Percentiles rank a stretch among this genome's conserved stretches.
Conservation (phyloP, 2,888 invertebrate species). For the Xestia xanthographa region DNA sequence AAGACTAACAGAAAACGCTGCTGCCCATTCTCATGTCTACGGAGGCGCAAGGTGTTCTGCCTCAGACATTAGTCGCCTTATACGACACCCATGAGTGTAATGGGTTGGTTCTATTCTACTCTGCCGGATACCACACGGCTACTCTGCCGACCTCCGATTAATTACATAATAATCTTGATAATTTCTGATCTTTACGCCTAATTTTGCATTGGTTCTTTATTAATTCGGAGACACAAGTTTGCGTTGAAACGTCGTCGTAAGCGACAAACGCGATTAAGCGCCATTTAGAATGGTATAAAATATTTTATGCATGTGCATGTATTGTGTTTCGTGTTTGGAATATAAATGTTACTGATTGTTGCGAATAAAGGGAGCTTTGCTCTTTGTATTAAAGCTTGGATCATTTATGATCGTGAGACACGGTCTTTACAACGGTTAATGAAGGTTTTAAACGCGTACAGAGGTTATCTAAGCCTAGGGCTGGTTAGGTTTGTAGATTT, state of each 20-base stretch:
- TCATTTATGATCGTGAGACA: neutral
- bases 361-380: slow-evolving; percentile 35
- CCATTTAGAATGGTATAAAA: slow-evolving; percentile 46
- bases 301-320: slow-evolving; percentile 59
- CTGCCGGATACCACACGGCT: too few species aligned
- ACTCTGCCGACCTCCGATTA: too few species aligned
- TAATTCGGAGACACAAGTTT: slow-evolving; percentile 7
- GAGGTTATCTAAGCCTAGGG: neutral
- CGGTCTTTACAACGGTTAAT: slow-evolving; percentile 7
- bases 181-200: neutral
- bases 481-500: neutral
- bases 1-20: too few species aligned
- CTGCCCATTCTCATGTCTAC: too few species aligned
- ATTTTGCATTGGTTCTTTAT: neutral
- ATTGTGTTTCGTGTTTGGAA: slow-evolving; percentile 51
- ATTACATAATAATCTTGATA: too few species aligned
- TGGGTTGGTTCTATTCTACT: too few species aligned
- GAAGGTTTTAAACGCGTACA: slow-evolving; percentile 5
- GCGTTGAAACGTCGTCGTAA: slow-evolving; percentile 25
- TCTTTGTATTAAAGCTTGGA: slow-evolving; percentile 8
- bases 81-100: too few species aligned
- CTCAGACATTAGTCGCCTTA: too few species aligned
- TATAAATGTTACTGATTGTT: slow-evolving; percentile 50
- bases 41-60: too few species aligned
- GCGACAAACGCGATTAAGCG: slow-evolving; percentile 36